Base-by-base conservation (phyloP, 2,888 invertebrate genomes). In the Tipula confusa region DNA sequence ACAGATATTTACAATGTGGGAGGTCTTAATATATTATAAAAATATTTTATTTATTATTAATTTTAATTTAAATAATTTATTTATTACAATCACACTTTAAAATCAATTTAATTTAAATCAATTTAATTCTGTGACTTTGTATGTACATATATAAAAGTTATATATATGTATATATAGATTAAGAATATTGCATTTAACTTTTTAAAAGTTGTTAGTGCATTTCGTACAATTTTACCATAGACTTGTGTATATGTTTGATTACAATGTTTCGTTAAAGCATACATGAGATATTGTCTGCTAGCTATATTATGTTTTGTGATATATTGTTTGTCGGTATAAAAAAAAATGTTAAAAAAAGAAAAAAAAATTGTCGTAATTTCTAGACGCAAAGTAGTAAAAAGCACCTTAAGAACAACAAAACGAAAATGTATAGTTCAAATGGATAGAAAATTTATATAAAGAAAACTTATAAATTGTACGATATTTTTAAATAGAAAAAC, bases 31-130 rank as follows among this genome's bases (percentile, higher is more conserved):
- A 64, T 43, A 43, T 38, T 31, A 31, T 31, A 31, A 7, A 38
- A 11, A 9, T 48, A 18, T 64, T 64, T 64, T 64, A 64, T 64
- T 64, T 64, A 64, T 64, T 64, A 64, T 64, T 64, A 64, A 64
- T 64, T 64, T 64, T 64, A 64, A 64, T 64, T 64, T 64, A 64
- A 64, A 64, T 64, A 24, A 64, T 64, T 64, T 64, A 64, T 64
- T 64, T 64, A 64, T 64, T 24, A 64, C 64, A 64, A 64, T 64
- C 64, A 64, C 64, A 64, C 64, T 64, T 64, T 24, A 64, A 64
- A 64, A 64, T 64, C 64, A 64, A 64, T 64, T 64, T 64, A 64
- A 64, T 64, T 64, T 64, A 7, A 64, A 64, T 64, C 64, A 64
- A 64, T 24, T 64, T 64, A 64, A 7, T 24, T 64, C 9, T n/a